phyloP scores from a whole-genome alignment of 2,797 vertebrate species.

The Oreonectes daqikongensis region DNA sequence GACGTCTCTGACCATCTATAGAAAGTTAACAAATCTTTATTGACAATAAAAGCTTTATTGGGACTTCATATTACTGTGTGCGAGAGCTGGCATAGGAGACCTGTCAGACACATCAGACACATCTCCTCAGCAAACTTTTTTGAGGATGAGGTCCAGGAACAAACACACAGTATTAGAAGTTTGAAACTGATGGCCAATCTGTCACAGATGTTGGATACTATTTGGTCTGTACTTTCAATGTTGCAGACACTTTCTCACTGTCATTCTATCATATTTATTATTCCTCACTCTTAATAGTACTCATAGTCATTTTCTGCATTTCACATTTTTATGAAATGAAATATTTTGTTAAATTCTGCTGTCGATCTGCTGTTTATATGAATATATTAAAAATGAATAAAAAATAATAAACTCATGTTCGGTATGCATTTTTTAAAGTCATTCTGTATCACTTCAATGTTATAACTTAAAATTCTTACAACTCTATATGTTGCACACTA shows the following conservation, averaged over 20 bases:
- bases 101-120: background rate
- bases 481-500: too few relatives aligned
- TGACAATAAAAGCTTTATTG: conserved; percentile 21
- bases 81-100: background rate
- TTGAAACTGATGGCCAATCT: background rate
- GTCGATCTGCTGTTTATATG: too few relatives aligned
- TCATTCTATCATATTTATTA: background rate
- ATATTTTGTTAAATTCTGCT: too few relatives aligned
- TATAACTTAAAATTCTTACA: too few relatives aligned
- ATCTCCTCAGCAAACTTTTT: background rate
- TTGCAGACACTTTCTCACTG: background rate
- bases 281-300: too few relatives aligned
- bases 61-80: background rate
- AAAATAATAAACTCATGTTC: too few relatives aligned
- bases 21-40: background rate
- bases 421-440: too few relatives aligned
- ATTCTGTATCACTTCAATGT: too few relatives aligned
- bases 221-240: background rate
- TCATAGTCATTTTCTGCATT: too few relatives aligned
- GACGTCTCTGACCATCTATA: conserved; percentile 36
- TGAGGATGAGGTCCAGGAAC: background rate
- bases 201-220: background rate
- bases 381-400: too few relatives aligned
- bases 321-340: too few relatives aligned
- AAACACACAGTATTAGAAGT: background rate